Conservation (phyloP, 2,113 vertebrate genomes). For the Colossoma macropomum region DNA sequence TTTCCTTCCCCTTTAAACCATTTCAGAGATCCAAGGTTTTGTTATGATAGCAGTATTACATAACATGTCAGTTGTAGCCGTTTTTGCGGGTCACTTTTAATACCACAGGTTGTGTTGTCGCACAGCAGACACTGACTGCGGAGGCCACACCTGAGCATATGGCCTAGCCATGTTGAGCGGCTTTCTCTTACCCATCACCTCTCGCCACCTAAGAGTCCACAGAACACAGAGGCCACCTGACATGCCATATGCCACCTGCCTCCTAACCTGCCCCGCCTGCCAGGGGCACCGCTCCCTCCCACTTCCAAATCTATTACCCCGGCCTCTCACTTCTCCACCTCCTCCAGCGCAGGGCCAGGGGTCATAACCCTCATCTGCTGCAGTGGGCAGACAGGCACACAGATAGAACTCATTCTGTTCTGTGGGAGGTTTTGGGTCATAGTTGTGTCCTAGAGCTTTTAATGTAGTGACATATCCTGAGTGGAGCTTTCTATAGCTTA, state of each 20-base stretch:
- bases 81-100: neutral
- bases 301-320: constrained; percentile 44
- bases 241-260: constrained; percentile 46
- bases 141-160: neutral
- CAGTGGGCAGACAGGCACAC: constrained; percentile 7
- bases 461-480: constrained; percentile 7
- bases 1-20: too few relatives aligned
- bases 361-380: constrained; percentile 31
- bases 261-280: constrained; percentile 33
- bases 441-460: constrained; percentile 24
- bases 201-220: neutral
- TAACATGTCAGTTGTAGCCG: neutral
- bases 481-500: constrained; percentile 15
- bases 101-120: neutral
- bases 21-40: too few relatives aligned
- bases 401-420: neutral
- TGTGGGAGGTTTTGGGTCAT: neutral
- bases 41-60: too few relatives aligned
- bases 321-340: constrained; percentile 12
- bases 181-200: constrained; percentile 22
- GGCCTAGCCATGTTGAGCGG: neutral
- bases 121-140: neutral
- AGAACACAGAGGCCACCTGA: constrained; percentile 25
- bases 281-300: constrained; percentile 11
- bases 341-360: constrained; percentile 2